Evolutionary conservation across 1,140 invertebrate species (phyloP).

Genomic region (Diabrotica undecimpunctata): DNA sequence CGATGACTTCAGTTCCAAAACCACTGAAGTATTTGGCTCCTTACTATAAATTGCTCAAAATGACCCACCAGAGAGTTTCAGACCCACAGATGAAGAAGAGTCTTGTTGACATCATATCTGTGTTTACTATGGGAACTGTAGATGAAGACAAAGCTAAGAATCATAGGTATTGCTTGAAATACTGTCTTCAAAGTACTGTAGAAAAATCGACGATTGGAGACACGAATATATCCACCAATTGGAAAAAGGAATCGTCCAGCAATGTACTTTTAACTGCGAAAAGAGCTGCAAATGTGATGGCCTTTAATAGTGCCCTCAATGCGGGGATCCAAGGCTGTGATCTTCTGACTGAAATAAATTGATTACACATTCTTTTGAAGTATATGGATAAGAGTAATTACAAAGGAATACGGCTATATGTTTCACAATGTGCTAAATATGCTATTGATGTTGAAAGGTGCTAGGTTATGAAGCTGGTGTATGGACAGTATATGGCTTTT

Average conservation of each 20-base stretch:
- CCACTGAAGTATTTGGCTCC: conserved; percentile 77
- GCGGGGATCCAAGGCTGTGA: conserved; percentile 87
- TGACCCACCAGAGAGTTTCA: conserved; percentile 56
- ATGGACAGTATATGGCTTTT: conserved; percentile 71
- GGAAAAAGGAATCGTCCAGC: conserved; percentile 68
- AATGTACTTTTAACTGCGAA: conserved; percentile 60
- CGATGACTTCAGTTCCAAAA: conserved; percentile 87
- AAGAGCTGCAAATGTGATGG: conserved; percentile 58
- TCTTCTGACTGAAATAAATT: conserved; percentile 79
- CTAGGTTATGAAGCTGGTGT: conserved; percentile 59
- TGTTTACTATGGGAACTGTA: conserved; percentile 68
- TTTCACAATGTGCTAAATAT: conserved; percentile 76
- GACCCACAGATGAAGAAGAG: conserved; percentile 47
- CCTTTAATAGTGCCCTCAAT: conserved; percentile 78
- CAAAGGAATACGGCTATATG: conserved; percentile 69
- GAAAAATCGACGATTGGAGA: conserved; percentile 81
- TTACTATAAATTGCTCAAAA: conserved; percentile 68
- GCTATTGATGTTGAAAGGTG: conserved; percentile 75
- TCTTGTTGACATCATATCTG: conserved; percentile 78
- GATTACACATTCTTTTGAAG: conserved; percentile 64
- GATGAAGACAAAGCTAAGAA: conserved; percentile 56
- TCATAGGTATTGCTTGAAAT: conserved; percentile 67
- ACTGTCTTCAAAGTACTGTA: conserved; percentile 61
- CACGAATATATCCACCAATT: conserved; percentile 83
- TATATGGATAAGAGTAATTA: conserved; percentile 68